These are phyloP conservation scores for Halictus rubicundus DNA, from an alignment of 1,140 invertebrate genomes.

Conservation along the genomic window DNA sequence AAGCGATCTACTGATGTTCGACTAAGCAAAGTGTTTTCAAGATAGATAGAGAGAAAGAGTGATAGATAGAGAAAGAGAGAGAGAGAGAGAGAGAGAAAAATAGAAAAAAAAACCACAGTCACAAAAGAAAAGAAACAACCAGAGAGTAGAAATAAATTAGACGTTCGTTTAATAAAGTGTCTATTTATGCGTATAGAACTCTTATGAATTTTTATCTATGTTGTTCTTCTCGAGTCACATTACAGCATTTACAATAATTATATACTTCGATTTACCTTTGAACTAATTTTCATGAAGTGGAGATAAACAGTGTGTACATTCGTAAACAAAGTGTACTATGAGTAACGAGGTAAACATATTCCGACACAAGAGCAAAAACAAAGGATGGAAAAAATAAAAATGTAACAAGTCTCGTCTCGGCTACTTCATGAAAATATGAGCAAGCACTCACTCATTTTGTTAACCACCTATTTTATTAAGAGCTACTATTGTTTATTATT, in stretches of 20 bases:
- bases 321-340: conserved; percentile 51
- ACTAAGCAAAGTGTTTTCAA: conserved; percentile 55
- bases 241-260: conserved; percentile 68
- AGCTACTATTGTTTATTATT: conserved; percentile 66
- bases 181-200: conserved; percentile 69
- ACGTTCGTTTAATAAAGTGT: conserved; percentile 73
- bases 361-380: conserved; percentile 34
- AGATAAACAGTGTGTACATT: conserved; percentile 61
- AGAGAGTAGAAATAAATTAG: conserved; percentile 75
- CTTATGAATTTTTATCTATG: conserved; percentile 58
- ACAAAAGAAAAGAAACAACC: conserved; percentile 57
- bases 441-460: conserved; percentile 59
- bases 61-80: too few relatives aligned
- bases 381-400: conserved; percentile 38
- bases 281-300: conserved; percentile 62
- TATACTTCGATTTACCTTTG: conserved; percentile 54
- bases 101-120: too few relatives aligned
- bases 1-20: conserved; percentile 63
- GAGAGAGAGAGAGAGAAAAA: too few relatives aligned
- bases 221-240: conserved; percentile 57
- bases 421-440: conserved; percentile 67
- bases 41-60: not conserved
- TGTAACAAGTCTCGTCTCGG: conserved; percentile 40
- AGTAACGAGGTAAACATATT: conserved; percentile 48
- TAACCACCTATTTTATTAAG: conserved; percentile 66